Percentiles rank a stretch among this genome's conserved stretches.
phyloP scores from a whole-genome alignment of 2,113 vertebrate genomes.

The Tragelaphus buxtoni region DNA sequence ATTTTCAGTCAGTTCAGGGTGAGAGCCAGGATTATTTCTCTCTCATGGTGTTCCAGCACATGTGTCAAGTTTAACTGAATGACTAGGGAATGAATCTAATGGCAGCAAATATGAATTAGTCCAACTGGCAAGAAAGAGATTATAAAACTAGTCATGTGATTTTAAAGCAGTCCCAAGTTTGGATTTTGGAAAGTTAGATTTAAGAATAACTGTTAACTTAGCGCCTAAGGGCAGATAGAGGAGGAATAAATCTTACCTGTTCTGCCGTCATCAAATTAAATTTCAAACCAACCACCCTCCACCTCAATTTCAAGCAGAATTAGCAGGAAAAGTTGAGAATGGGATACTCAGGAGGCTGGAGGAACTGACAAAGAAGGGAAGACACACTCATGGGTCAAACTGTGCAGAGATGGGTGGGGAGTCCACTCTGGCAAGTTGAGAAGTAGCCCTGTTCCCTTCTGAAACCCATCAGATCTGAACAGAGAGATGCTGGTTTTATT shows the following conservation, averaged over 20 bases:
- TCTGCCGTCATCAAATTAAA: not conserved
- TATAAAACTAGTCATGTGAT: conserved; percentile 50
- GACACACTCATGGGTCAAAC: not conserved
- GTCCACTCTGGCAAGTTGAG: not conserved
- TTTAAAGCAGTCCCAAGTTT: conserved; percentile 67
- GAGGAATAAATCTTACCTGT: not conserved
- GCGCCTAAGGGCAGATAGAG: conserved; percentile 30
- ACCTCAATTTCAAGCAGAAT: conserved; percentile 35
- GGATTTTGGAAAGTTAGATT: conserved; percentile 68
- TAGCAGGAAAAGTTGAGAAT: not conserved
- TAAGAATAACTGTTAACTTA: conserved; percentile 54
- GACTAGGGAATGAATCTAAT: conserved; percentile 43
- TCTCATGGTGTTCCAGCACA: not conserved
- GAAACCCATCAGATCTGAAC: conserved; percentile 27
- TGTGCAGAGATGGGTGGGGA: not conserved
- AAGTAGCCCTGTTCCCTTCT: not conserved
- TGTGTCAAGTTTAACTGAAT: conserved; percentile 63
- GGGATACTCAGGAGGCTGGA: not conserved
- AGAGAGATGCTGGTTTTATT: conserved; percentile 70
- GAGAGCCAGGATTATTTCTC: conserved; percentile 44
- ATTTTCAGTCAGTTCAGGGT: conserved; percentile 64
- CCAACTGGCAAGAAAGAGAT: conserved; percentile 52
- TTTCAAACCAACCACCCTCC: not conserved
- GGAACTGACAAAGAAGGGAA: not conserved
- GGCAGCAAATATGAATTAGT: conserved; percentile 18